A percentile compares a stretch with the other conserved stretches of the same genome.
phyloP scores from a whole-genome alignment of 1,140 invertebrate species.

The Ridgeia piscesae region DNA sequence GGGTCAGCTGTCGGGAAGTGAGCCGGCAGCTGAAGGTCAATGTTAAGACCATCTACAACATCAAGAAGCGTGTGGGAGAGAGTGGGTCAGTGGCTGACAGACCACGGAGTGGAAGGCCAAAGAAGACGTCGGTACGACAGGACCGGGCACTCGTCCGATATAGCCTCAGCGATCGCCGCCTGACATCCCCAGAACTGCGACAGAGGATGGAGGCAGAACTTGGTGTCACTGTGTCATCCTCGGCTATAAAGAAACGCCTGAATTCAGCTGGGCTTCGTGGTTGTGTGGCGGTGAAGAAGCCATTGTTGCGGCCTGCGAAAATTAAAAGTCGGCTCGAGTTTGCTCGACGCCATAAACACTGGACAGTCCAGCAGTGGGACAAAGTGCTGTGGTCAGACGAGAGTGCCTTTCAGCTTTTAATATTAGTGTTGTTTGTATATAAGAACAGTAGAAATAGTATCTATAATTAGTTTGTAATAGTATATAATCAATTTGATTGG shows the following conservation, averaged over 20 bases:
- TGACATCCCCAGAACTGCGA: conserved; percentile 1
- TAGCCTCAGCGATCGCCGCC: conserved; percentile 12
- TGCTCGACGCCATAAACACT: conserved; percentile 11
- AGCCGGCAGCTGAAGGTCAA: conserved; percentile 8
- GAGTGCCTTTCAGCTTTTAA: conserved; percentile 15
- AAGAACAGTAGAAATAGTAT: not conserved
- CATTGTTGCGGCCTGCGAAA: conserved; percentile 18
- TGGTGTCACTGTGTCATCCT: conserved; percentile 13
- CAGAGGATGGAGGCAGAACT: conserved; percentile 9
- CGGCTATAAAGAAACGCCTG: not conserved
- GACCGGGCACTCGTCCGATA: not conserved
- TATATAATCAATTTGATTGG: conserved; percentile 11
- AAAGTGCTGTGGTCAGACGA: not conserved
- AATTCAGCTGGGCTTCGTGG: conserved; percentile 7
- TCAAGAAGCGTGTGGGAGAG: conserved; percentile 11
- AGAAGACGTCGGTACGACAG: conserved; percentile 9
- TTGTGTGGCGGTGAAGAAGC: conserved; percentile 14
- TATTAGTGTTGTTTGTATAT: not conserved
- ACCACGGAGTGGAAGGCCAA: conserved; percentile 12
- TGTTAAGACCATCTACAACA: not conserved
- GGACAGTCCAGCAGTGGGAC: not conserved
- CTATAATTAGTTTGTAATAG: not conserved
- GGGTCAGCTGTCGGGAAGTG: not conserved
- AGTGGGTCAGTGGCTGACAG: not conserved
- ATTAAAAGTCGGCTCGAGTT: conserved; percentile 6